Evolutionary conservation across 2,888 invertebrate species (phyloP).

Genomic region (Chromoteleia sp.): DNA sequence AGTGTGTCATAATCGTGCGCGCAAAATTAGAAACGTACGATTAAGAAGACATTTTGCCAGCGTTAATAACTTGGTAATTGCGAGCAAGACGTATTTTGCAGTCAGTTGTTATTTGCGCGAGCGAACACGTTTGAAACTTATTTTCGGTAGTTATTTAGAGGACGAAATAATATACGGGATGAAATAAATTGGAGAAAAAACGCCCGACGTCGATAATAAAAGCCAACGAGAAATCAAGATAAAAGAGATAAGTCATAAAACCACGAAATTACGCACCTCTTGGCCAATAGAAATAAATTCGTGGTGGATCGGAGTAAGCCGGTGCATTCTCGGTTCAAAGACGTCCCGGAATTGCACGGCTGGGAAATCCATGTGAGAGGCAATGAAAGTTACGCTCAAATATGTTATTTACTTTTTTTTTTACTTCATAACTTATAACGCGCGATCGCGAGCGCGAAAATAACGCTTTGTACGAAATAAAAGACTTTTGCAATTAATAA

Average conservation of each 20-base stretch:
- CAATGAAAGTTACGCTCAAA: slow-evolving; percentile 55
- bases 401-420: slow-evolving; percentile 65
- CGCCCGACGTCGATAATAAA: not conserved
- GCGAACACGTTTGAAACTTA: no score
- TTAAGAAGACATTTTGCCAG: slow-evolving; percentile 13
- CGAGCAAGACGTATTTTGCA: no score
- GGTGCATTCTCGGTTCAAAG: slow-evolving; percentile 66
- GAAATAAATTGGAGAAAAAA: slow-evolving; percentile 8
- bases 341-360: slow-evolving; percentile 72
- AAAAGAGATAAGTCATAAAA: slow-evolving; percentile 59
- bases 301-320: slow-evolving; percentile 46
- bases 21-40: slow-evolving; percentile 25
- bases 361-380: slow-evolving; percentile 73
- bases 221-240: slow-evolving; percentile 37
- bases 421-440: slow-evolving; percentile 37
- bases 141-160: no score
- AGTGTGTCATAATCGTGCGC: slow-evolving; percentile 11
- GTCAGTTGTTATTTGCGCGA: no score
- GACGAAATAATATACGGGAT: no score
- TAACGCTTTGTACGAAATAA: no score
- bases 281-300: slow-evolving; percentile 54
- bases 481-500: no score
- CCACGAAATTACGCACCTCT: slow-evolving; percentile 57
- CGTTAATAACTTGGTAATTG: no score
- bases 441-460: slow-evolving; percentile 6